Percentiles rank a stretch among this genome's conserved stretches.
These are phyloP conservation scores for Adelphocoris suturalis DNA, from an alignment of 2,888 invertebrate genomes.

Conservation along the genomic window DNA sequence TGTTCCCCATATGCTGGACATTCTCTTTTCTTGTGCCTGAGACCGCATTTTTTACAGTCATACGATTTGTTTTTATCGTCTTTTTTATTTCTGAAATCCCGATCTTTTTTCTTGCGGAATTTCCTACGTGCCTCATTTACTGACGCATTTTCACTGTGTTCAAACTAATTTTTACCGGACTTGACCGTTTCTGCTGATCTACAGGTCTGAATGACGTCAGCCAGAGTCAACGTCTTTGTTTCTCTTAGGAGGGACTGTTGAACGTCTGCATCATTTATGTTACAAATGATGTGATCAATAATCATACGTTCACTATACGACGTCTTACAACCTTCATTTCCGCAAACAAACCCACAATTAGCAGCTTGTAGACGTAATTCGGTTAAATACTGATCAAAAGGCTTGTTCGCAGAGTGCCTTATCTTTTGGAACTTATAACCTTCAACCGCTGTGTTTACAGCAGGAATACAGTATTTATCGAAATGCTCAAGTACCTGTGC, in stretches of 20 bases:
- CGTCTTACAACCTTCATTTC: no score
- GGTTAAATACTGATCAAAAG: not conserved
- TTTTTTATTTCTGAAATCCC: not conserved
- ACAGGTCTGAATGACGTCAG: not conserved
- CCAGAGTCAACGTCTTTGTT: not conserved
- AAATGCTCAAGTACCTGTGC: not conserved
- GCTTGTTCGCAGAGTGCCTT: not conserved
- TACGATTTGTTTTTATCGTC: not conserved
- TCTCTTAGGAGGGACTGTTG: slow-evolving; percentile 3
- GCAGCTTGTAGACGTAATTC: not conserved
- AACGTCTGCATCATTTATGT: not conserved
- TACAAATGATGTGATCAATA: not conserved
- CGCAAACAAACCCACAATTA: no score
- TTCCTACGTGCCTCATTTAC: not conserved
- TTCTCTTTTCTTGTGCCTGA: not conserved
- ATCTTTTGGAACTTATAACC: not conserved
- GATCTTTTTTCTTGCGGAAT: not conserved
- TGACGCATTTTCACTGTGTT: not conserved
- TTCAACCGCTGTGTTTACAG: not conserved
- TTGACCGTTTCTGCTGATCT: slow-evolving; percentile 42
- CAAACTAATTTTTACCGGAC: not conserved
- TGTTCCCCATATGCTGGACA: slow-evolving; percentile 1
- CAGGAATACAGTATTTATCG: slow-evolving; percentile 16
- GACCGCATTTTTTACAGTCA: not conserved
- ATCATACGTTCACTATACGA: slow-evolving; percentile 14